A percentile compares a stretch with the other conserved stretches of the same genome.
phyloP scores from a whole-genome alignment of 2,113 vertebrate species.

The Lepisosteus osseus region DNA sequence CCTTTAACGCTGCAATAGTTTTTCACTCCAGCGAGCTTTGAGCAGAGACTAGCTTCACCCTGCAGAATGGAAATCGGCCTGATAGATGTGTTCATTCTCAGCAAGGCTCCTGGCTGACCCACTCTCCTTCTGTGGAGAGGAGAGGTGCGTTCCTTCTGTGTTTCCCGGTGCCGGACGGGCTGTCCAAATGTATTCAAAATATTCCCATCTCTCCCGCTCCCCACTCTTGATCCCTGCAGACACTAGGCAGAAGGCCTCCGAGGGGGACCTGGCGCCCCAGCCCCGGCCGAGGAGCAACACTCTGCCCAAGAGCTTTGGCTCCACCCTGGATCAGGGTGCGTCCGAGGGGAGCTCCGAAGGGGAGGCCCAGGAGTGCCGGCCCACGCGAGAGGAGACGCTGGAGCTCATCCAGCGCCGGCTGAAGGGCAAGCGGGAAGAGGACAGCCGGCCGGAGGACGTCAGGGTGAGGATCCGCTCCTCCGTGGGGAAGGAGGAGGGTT shows the following conservation, averaged over 20 bases:
- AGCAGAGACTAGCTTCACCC: too few species aligned
- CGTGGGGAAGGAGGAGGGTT: too few species aligned
- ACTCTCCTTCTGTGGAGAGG: background rate
- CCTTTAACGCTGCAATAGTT: too few species aligned
- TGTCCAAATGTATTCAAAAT: too few species aligned
- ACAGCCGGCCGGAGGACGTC: conserved; percentile 87
- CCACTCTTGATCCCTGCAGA: conserved; percentile 55
- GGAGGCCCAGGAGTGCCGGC: conserved; percentile 65
- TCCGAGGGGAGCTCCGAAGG: conserved; percentile 60
- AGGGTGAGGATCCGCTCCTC: conserved; percentile 62
- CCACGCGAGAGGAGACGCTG: conserved; percentile 83
- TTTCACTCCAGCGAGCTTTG: too few species aligned
- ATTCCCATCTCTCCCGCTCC: background rate
- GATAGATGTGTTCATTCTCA: too few species aligned
- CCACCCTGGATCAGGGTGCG: conserved; percentile 81
- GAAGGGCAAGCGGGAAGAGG: conserved; percentile 83
- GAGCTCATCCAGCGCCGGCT: conserved; percentile 84
- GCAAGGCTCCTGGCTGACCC: background rate
- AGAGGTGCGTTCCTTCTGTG: background rate
- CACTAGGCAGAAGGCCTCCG: conserved; percentile 82
- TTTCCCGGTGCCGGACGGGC: too few species aligned
- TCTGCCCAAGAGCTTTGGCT: conserved; percentile 96
- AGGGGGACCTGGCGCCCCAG: conserved; percentile 85
- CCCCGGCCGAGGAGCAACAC: conserved; percentile 92
- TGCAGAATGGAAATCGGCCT: too few species aligned